A percentile compares a stretch with the other conserved stretches of the same genome.
phyloP scores from a whole-genome alignment of 2,888 invertebrate species.

The Phorcus lineatus region DNA sequence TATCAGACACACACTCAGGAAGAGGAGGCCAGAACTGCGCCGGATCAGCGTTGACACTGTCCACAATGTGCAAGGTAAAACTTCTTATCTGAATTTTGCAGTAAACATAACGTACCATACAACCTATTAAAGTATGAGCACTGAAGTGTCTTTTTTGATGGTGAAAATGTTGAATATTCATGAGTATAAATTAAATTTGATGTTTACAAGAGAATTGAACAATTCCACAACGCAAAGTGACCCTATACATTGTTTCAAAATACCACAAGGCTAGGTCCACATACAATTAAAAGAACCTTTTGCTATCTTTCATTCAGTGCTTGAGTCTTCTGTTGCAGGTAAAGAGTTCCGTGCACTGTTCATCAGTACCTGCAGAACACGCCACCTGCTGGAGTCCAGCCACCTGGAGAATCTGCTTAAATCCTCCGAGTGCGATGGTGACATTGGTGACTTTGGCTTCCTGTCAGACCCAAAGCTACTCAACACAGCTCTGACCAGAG shows the following conservation, averaged over 20 bases:
- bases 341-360: slow-evolving; percentile 71
- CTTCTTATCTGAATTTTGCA: too few relatives aligned
- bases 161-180: too few relatives aligned
- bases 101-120: too few relatives aligned
- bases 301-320: too few relatives aligned
- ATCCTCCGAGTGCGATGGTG: slow-evolving; percentile 56
- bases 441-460: slow-evolving; percentile 68
- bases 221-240: too few relatives aligned
- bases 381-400: slow-evolving; percentile 51
- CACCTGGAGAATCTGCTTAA: slow-evolving; percentile 39
- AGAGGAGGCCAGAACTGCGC: slow-evolving; percentile 51
- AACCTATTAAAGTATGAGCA: too few relatives aligned
- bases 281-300: too few relatives aligned
- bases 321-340: slow-evolving; percentile 55
- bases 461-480: slow-evolving; percentile 70
- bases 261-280: too few relatives aligned
- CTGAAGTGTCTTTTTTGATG: too few relatives aligned
- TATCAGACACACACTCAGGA: slow-evolving; percentile 54
- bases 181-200: too few relatives aligned
- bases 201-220: too few relatives aligned
- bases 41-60: slow-evolving; percentile 65
- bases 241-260: too few relatives aligned
- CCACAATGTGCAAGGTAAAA: slow-evolving; percentile 68
- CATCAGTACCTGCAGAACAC: slow-evolving; percentile 69
- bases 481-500: slow-evolving; percentile 72